Evolutionary conservation across 2,797 vertebrate species (phyloP), one percentile per base, ranked within the genome.

Genomic region (Pseudochaenichthys georgianus): DNA sequence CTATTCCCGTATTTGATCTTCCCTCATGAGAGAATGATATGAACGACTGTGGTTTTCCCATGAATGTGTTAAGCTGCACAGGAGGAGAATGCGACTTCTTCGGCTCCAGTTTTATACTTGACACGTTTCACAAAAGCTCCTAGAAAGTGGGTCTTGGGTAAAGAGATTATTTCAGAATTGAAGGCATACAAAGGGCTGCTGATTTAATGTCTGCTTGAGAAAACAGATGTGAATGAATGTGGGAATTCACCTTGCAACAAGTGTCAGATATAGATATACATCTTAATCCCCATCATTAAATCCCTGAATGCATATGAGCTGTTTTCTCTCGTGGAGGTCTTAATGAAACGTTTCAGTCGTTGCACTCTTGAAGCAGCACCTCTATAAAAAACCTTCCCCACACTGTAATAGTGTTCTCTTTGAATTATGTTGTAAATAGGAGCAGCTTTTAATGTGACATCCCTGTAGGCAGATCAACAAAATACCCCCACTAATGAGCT

Each of bases 1-100:
- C 15, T 16, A 73, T 66, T 65, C 42, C 19, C 50, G 50, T 55
- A 64, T 81, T 75, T 80, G 64, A 84, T 84, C 78, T 80, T 78
- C 70, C 58, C 70, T 80, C 64, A 31, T 8, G 71, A 75, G 76
- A 16, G 64, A 54, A 16, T 31, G 19, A 47, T 31, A 45, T 13
- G 51, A 19, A 41, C 63, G 77, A 53, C 10, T 52, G 46, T 57
- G 68, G 51, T 73, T 54, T 57, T 38, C 69, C 62, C 13, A 7
- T 57, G 42, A 23, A 78, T 62, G 84, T 77, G 70, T 16, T 38
- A 9, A 23, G 64, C 43, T 60, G 59, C 69, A 61, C 53, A 34
- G 57, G 61, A 43, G 47, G 57, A 55, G 42, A 61, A 17, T 73
- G 61, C 48, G 62, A 54, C 64, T 68, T 10, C 64, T 61, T 75